Conservation (phyloP, 2,888 invertebrate genomes). For the Cenopis cana region DNA sequence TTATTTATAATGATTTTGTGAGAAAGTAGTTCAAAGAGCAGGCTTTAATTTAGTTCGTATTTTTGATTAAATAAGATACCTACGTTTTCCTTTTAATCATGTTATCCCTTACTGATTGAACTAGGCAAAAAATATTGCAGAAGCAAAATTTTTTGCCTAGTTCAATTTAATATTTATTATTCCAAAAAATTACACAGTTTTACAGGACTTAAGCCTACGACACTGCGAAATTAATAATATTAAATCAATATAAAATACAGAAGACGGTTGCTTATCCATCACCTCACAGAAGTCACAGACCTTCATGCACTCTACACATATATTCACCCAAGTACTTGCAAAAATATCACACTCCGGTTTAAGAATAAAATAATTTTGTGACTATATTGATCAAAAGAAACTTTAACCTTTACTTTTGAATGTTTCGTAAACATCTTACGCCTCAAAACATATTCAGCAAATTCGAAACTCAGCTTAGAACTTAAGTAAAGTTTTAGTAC, state of each 20-base stretch:
- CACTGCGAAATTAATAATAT: too few relatives aligned
- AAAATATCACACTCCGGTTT: too few relatives aligned
- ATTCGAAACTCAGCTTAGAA: conserved; percentile 16
- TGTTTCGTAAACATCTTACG: neutral
- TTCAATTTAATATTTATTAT: too few relatives aligned
- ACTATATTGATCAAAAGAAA: neutral
- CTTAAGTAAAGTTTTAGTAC: conserved; percentile 29
- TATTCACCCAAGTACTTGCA: too few relatives aligned
- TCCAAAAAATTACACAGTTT: too few relatives aligned
- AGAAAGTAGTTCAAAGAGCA: conserved; percentile 20
- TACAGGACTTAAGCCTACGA: too few relatives aligned
- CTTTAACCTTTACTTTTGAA: neutral
- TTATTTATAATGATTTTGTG: conserved; percentile 37
- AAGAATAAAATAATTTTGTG: neutral
- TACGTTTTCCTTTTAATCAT: neutral
- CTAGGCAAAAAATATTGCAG: too few relatives aligned
- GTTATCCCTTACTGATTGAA: neutral
- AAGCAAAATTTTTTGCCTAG: too few relatives aligned
- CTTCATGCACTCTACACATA: too few relatives aligned
- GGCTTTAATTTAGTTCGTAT: conserved; percentile 3
- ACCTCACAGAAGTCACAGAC: too few relatives aligned
- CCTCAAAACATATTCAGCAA: conserved; percentile 10
- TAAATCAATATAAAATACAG: too few relatives aligned
- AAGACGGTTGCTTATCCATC: too few relatives aligned
- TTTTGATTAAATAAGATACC: neutral